phyloP scores from a whole-genome alignment of 2,797 vertebrate species.

The Ctenosaura bakeri region DNA sequence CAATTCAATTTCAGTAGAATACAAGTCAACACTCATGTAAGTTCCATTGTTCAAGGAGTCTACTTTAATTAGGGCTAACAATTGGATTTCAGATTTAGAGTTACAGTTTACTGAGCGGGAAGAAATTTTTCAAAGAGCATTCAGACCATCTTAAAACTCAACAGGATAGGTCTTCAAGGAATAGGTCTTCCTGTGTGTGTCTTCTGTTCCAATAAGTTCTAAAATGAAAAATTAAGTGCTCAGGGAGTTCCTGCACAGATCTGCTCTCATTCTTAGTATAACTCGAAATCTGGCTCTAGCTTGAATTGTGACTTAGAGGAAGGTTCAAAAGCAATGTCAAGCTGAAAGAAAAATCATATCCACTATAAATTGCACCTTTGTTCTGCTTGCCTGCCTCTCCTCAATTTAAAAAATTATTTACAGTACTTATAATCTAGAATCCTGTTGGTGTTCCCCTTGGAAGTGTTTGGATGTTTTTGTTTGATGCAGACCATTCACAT shows the following conservation, averaged over 20 bases:
- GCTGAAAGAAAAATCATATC: not conserved
- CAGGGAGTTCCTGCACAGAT: not conserved
- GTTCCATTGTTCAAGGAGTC: too few species aligned
- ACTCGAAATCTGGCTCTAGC: slow-evolving; percentile 1
- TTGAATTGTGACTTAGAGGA: fast-evolving
- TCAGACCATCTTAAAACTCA: not conserved
- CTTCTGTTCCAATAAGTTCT: not conserved
- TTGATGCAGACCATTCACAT: too few species aligned
- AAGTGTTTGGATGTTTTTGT: too few species aligned
- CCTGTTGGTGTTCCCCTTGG: too few species aligned
- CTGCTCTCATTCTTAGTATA: not conserved
- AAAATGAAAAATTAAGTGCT: not conserved
- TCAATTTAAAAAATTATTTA: too few species aligned
- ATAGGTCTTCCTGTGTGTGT: not conserved
- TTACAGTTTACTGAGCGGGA: not conserved
- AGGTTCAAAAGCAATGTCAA: not conserved
- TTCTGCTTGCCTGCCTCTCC: too few species aligned
- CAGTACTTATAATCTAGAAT: too few species aligned
- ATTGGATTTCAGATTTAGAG: not conserved
- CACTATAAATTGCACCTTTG: too few species aligned
- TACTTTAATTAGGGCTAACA: too few species aligned
- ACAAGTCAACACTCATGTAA: too few species aligned
- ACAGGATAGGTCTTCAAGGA: not conserved
- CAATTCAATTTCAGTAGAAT: too few species aligned
- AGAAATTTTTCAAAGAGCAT: not conserved